Base-by-base conservation (phyloP, 2,113 vertebrate genomes). In the Paratilapia polleni region DNA sequence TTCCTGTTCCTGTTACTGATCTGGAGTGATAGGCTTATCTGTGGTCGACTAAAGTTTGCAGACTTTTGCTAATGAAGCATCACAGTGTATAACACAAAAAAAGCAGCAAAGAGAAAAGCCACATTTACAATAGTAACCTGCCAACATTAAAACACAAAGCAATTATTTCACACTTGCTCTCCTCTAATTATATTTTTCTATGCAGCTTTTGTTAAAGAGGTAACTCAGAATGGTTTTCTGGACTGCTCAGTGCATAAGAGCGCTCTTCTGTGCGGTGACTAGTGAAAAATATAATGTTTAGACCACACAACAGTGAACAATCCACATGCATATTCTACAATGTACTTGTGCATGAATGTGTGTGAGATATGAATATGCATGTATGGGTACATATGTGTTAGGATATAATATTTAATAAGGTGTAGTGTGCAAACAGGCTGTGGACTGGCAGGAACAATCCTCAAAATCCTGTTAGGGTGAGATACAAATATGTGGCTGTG, bases 381-480 rank as follows among this genome's bases (percentile, higher is more conserved):
- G 36, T 36, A 36, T 36, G 36, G 36, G 6, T 36, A 36, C 36
- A 7, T 36, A 36, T 6, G 36, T 36, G 36, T 36, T 8, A 73
- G 47, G 26, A 31, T 31, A 13, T 28, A 41, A 2, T 76, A 14
- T 81, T 81, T 89, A 73, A 56, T 52, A 61, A 82, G 26, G 38
- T 22, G 47, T 22, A 10, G 9, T 22, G 58, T 81, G 70, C 80
- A 87, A 89, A 26, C 28, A 56, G 70, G 58, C 82, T 84, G 82
- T 81, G 52, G 63, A 77, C 85, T 74, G 75, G 73, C 87, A 82
- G 26, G 13, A 84, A 88, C 62, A 85, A 84, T 81, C 76, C 82
- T 62, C 66, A 52, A 92, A 90, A 95, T 93, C 90, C 85, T 83
- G 87, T 93, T 92, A 85, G 49, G 22, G 54, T 68, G 38, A 85